phyloP scores from a whole-genome alignment of 2,888 invertebrate species.

The Hoplodrina ambigua region DNA sequence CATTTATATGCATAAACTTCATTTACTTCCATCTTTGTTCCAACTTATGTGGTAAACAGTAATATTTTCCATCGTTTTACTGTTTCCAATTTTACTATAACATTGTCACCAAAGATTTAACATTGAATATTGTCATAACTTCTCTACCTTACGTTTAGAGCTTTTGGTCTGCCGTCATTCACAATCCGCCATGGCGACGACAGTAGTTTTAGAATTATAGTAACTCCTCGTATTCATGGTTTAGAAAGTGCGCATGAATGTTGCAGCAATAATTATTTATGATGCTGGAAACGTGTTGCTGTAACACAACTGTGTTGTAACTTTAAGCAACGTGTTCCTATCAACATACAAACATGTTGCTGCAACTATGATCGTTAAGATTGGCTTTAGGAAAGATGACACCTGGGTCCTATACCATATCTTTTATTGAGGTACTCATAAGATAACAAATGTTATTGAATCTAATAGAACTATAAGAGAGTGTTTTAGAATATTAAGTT shows the following conservation, averaged over 20 bases:
- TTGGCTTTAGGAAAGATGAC: not conserved
- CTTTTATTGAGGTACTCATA: not conserved
- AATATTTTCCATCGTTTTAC: conserved; percentile 50
- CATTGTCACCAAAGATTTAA: conserved; percentile 43
- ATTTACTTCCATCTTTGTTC: conserved; percentile 18
- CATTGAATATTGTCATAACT: conserved; percentile 56
- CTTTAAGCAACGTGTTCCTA: not conserved
- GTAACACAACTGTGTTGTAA: not conserved
- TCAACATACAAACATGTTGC: conserved; percentile 13
- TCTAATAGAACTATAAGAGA: conserved; percentile 24
- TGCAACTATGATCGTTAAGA: not conserved
- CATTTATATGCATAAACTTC: conserved; percentile 35
- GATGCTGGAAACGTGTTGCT: not conserved
- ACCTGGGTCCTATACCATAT: not conserved
- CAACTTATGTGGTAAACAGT: conserved; percentile 32
- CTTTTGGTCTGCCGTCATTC: conserved; percentile 31
- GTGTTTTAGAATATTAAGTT: conserved; percentile 34
- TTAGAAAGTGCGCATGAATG: not conserved
- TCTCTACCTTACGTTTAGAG: conserved; percentile 47
- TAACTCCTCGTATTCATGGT: not conserved
- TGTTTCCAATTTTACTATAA: conserved; percentile 55
- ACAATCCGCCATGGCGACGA: conserved; percentile 3
- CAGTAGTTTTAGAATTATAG: conserved; percentile 5
- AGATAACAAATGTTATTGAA: conserved; percentile 27
- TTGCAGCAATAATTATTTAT: conserved; percentile 6